Evolutionary conservation across 2,113 vertebrate species (phyloP).

Genomic region (Eurystomus gularis): DNA sequence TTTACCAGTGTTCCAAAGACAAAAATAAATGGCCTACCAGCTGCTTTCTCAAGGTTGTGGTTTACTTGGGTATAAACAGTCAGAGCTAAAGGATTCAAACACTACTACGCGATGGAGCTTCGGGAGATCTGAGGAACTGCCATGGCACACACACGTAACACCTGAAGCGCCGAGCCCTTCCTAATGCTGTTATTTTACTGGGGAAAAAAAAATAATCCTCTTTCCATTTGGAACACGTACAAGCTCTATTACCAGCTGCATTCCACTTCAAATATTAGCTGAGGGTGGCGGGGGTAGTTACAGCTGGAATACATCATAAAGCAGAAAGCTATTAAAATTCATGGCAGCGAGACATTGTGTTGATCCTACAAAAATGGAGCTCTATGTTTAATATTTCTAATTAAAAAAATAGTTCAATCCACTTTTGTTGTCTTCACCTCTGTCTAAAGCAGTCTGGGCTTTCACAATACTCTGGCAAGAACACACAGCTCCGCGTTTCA

Average conservation of each 20-base stretch:
- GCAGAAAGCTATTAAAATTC: constrained; percentile 54
- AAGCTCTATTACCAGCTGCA: constrained; percentile 66
- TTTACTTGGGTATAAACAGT: constrained; percentile 72
- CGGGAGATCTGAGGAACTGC: constrained; percentile 42
- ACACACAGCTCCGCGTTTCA: constrained; percentile 14
- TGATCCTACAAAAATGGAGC: constrained; percentile 51
- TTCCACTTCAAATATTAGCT: constrained; percentile 64
- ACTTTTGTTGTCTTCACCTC: constrained; percentile 66
- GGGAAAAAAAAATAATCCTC: background rate
- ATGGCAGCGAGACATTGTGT: constrained; percentile 54
- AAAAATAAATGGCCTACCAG: constrained; percentile 72
- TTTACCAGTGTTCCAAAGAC: constrained; percentile 69
- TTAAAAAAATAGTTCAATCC: constrained; percentile 45
- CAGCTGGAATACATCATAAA: constrained; percentile 75
- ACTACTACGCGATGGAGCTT: background rate
- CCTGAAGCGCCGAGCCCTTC: constrained; percentile 58
- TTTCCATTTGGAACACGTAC: constrained; percentile 59
- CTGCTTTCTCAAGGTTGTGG: constrained; percentile 68
- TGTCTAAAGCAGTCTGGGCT: constrained; percentile 56
- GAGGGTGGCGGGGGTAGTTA: constrained; percentile 43
- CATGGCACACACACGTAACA: constrained; percentile 62
- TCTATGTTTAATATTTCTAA: constrained; percentile 62
- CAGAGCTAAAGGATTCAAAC: constrained; percentile 35
- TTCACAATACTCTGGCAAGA: constrained; percentile 56
- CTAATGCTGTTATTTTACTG: constrained; percentile 49